phyloP scores from a whole-genome alignment of 1,140 invertebrate genomes.

The Limonius californicus region DNA sequence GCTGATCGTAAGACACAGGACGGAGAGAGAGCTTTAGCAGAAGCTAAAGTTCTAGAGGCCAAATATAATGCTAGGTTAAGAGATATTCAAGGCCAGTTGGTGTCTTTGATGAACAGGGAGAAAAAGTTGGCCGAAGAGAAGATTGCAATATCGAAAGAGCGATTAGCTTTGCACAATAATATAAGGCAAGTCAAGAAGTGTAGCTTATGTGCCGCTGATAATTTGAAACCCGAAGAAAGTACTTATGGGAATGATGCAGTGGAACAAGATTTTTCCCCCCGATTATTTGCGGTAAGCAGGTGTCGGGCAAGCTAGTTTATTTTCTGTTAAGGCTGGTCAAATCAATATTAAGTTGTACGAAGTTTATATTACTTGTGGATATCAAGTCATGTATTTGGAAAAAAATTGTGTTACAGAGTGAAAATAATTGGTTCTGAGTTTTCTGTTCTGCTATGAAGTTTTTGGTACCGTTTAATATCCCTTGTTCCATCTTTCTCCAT shows the following conservation, averaged over 20 bases:
- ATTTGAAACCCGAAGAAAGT: background rate
- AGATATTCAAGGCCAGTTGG: conserved; percentile 39
- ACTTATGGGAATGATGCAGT: background rate
- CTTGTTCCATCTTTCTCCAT: too few relatives aligned
- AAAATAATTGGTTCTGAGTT: too few relatives aligned
- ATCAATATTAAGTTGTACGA: too few relatives aligned
- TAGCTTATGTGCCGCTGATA: conserved; percentile 18
- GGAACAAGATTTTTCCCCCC: conserved; percentile 3
- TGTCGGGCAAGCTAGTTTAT: too few relatives aligned
- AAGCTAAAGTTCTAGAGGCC: conserved; percentile 42
- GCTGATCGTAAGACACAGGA: conserved; percentile 23
- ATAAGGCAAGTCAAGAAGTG: conserved; percentile 16
- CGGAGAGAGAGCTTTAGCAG: conserved; percentile 41
- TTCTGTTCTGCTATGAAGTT: too few relatives aligned
- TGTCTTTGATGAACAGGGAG: conserved; percentile 34
- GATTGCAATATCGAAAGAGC: conserved; percentile 40
- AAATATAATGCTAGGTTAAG: conserved; percentile 39
- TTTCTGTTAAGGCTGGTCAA: too few relatives aligned
- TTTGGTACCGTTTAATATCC: too few relatives aligned
- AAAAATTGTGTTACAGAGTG: too few relatives aligned
- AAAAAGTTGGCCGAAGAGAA: conserved; percentile 45
- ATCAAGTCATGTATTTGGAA: too few relatives aligned
- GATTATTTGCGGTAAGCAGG: background rate
- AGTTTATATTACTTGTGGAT: too few relatives aligned
- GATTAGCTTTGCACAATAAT: conserved; percentile 22